Conservation (phyloP, 2,113 vertebrate species). For the Gallinago paraguaiae region DNA sequence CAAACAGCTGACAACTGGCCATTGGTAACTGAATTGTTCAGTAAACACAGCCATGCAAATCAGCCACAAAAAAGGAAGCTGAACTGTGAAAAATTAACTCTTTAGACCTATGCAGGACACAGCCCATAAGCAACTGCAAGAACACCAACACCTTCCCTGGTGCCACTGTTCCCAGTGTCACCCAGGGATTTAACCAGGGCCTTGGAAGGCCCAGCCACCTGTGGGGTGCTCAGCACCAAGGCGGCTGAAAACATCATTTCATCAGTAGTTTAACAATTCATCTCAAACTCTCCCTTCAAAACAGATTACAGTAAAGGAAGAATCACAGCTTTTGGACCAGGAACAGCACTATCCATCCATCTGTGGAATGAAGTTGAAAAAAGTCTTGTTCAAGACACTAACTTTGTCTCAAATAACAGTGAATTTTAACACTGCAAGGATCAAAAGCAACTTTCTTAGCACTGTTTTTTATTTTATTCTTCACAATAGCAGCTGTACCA, state of each 20-base stretch:
- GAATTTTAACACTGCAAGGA: neutral
- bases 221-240: neutral
- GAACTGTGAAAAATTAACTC: neutral
- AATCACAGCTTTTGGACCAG: neutral
- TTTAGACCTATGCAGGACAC: neutral
- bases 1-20: neutral
- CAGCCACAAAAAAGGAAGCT: neutral
- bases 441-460: conserved; percentile 10
- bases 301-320: neutral
- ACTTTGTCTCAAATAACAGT: neutral
- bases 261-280: neutral
- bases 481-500: neutral
- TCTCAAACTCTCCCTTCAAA: neutral
- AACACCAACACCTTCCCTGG: neutral
- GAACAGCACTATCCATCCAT: neutral
- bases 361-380: neutral
- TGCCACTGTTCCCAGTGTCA: neutral
- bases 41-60: neutral
- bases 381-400: neutral
- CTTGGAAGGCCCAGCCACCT: neutral
- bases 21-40: neutral
- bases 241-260: neutral
- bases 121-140: neutral
- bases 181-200: neutral
- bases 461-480: neutral